These are phyloP conservation scores for Geotrupes spiniger DNA, from an alignment of 2,888 invertebrate species.

Conservation along the genomic window DNA sequence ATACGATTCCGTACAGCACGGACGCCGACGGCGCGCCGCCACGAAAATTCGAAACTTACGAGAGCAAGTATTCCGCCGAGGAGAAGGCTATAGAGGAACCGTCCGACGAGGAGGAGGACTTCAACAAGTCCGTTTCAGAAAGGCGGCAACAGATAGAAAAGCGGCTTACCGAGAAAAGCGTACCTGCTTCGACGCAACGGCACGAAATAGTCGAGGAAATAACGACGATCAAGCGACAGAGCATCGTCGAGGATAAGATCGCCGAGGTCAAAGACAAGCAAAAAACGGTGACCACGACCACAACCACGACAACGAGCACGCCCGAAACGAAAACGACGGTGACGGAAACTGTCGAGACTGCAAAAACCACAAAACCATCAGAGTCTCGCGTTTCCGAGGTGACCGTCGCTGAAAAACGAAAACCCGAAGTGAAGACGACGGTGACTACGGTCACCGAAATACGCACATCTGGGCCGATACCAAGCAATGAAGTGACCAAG, in stretches of 20 bases:
- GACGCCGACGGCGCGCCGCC: constrained; percentile 2
- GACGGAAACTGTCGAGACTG: constrained; percentile 24
- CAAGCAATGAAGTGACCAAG: constrained; percentile 27
- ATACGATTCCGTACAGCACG: constrained; percentile 47
- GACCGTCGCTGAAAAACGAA: constrained; percentile 17
- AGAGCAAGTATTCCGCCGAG: constrained; percentile 77
- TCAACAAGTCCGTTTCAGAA: constrained; percentile 73
- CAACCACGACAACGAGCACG: constrained; percentile 17
- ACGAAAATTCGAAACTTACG: constrained; percentile 58
- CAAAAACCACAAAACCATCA: constrained; percentile 26
- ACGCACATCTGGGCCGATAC: constrained; percentile 32
- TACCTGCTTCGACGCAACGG: constrained; percentile 71
- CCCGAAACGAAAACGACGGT: constrained; percentile 26
- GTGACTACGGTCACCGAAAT: constrained; percentile 34
- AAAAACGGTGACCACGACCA: constrained; percentile 27
- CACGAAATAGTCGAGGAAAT: constrained; percentile 73
- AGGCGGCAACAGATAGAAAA: constrained; percentile 73
- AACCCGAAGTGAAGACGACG: constrained; percentile 20
- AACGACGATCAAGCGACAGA: constrained; percentile 65
- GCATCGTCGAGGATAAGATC: constrained; percentile 53
- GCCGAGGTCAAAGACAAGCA: constrained; percentile 57
- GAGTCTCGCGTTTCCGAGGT: constrained; percentile 22
- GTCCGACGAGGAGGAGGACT: constrained; percentile 58
- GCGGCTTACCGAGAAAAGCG: constrained; percentile 65
- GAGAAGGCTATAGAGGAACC: constrained; percentile 67